Evolutionary conservation across 2,113 vertebrate species (phyloP).

Genomic region (Oostethus manadensis): DNA sequence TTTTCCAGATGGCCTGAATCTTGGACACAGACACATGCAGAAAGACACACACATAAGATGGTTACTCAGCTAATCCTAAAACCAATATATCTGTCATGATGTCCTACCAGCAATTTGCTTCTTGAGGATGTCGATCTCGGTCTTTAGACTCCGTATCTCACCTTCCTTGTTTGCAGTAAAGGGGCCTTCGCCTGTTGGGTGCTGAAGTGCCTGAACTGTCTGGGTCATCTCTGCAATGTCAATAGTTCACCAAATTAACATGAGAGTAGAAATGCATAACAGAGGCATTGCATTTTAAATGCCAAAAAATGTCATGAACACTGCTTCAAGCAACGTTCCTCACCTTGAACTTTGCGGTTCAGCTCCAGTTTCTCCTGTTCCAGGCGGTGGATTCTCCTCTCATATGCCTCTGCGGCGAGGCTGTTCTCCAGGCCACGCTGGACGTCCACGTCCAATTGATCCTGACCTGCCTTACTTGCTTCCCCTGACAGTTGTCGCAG

Average conservation of each 20-base stretch:
- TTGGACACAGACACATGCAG: constrained; percentile 39
- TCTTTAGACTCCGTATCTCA: constrained; percentile 92
- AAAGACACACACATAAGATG: neutral
- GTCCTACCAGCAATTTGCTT: constrained; percentile 86
- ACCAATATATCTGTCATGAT: neutral
- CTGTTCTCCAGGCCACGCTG: constrained; percentile 89
- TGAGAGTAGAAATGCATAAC: too few species aligned
- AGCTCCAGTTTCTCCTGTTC: constrained; percentile 96
- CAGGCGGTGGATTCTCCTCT: constrained; percentile 89
- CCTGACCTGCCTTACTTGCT: constrained; percentile 61
- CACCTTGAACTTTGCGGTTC: constrained; percentile 94
- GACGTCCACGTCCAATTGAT: constrained; percentile 79
- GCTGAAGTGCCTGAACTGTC: constrained; percentile 89
- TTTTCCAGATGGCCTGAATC: constrained; percentile 86
- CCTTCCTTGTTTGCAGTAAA: constrained; percentile 80
- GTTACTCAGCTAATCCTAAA: neutral
- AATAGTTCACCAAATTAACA: neutral
- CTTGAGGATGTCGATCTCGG: constrained; percentile 90
- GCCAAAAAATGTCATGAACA: neutral
- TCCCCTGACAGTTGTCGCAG: constrained; percentile 69
- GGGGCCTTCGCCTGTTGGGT: constrained; percentile 78
- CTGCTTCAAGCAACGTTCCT: neutral
- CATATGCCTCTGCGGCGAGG: constrained; percentile 92
- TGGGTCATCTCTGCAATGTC: constrained; percentile 83
- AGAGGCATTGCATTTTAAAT: neutral